Conservation (phyloP, 1,140 invertebrate genomes). For the Eumeta japonica region DNA sequence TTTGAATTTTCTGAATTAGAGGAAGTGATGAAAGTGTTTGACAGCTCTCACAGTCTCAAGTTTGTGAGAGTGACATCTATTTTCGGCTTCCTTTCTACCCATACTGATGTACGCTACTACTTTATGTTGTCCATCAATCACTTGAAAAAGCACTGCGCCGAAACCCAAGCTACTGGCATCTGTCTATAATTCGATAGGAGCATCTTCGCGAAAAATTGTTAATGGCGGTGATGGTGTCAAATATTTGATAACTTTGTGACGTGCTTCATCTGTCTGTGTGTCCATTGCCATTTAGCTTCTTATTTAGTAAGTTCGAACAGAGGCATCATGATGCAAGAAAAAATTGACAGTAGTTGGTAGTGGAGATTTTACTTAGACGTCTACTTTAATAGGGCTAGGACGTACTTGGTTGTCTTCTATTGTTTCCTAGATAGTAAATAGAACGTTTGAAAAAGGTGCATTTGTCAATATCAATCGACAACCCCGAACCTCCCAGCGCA, state of each 20-base stretch:
- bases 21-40: constrained; percentile 15
- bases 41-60: constrained; percentile 31
- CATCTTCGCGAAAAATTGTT: constrained; percentile 19
- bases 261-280: too few relatives aligned
- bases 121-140: constrained; percentile 12
- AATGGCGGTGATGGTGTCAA: too few relatives aligned
- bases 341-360: constrained; percentile 18
- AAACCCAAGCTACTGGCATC: constrained; percentile 19
- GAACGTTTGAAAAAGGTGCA: too few relatives aligned
- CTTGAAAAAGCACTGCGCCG: constrained; percentile 17
- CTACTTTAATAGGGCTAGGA: background rate
- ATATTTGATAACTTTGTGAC: too few relatives aligned
- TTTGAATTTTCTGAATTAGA: constrained; percentile 20
- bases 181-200: constrained; percentile 22
- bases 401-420: background rate
- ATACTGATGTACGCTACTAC: constrained; percentile 10
- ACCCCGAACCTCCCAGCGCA: too few relatives aligned
- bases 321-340: constrained; percentile 25
- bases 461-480: too few relatives aligned
- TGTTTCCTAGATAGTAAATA: too few relatives aligned
- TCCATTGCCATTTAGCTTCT: background rate
- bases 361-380: constrained; percentile 2
- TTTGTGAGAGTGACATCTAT: constrained; percentile 35
- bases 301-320: constrained; percentile 4
- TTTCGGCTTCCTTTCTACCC: constrained; percentile 16